Percentiles rank a stretch among this genome's conserved stretches.
These are phyloP conservation scores for Petrocephalus microphthalmus DNA, from an alignment of 2,113 vertebrate genomes.

Conservation along the genomic window DNA sequence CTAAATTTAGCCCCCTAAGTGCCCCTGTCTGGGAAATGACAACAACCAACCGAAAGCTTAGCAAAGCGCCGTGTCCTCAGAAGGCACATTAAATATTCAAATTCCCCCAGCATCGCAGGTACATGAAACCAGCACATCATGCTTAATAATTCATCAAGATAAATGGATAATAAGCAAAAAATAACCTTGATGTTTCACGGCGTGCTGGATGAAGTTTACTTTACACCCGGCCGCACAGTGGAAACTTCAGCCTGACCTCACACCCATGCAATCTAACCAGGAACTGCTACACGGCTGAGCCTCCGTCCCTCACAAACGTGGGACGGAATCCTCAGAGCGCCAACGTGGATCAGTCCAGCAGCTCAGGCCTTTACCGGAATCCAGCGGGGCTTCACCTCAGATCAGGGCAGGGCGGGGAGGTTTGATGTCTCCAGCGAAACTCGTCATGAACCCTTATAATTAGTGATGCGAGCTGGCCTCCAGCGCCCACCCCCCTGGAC, in stretches of 20 bases:
- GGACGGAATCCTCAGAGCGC: not conserved
- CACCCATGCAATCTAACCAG: not conserved
- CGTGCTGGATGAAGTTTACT: not conserved
- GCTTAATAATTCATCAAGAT: slow-evolving; percentile 16
- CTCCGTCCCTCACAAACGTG: not conserved
- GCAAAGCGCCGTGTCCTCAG: slow-evolving; percentile 12
- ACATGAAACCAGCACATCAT: slow-evolving; percentile 34
- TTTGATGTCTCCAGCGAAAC: not conserved
- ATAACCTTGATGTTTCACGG: not conserved
- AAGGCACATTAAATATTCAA: slow-evolving; percentile 53
- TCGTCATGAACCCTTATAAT: slow-evolving; percentile 31
- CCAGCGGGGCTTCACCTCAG: not conserved
- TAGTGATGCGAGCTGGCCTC: slow-evolving; percentile 41
- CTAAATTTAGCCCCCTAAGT: slow-evolving; percentile 40
- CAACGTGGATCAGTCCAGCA: not conserved
- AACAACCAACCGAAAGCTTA: slow-evolving; percentile 43
- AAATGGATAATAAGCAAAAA: slow-evolving; percentile 5
- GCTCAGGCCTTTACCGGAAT: not conserved
- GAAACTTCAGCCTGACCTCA: not conserved
- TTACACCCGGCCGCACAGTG: not conserved
- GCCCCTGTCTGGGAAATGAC: slow-evolving; percentile 32
- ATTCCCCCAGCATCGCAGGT: slow-evolving; percentile 39
- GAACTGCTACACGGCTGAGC: not conserved
- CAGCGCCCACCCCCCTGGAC: not conserved
- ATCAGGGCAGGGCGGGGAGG: not conserved